phyloP scores from a whole-genome alignment of 2,797 vertebrate genomes.

The Megaceryle alcyon region DNA sequence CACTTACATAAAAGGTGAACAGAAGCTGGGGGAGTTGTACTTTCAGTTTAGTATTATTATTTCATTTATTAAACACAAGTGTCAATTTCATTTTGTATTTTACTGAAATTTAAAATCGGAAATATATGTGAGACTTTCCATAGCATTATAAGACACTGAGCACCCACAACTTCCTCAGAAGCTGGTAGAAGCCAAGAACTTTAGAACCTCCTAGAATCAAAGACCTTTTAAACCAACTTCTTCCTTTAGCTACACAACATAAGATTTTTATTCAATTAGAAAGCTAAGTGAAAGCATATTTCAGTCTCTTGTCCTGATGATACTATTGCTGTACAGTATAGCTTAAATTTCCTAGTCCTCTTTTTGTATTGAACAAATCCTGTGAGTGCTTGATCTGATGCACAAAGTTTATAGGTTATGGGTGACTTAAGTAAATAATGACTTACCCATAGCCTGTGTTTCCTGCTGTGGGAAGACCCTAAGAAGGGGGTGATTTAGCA shows the following conservation, averaged over 20 bases:
- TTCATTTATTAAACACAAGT: background rate
- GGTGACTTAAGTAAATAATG: slow-evolving; percentile 49
- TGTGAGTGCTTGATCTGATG: slow-evolving; percentile 14
- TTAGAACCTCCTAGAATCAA: background rate
- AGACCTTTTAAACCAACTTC: background rate
- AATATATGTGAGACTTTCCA: background rate
- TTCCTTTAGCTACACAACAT: background rate
- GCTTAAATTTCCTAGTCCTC: slow-evolving; percentile 28
- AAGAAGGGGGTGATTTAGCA: background rate
- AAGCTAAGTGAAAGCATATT: background rate
- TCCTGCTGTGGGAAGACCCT: background rate
- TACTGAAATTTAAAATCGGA: background rate
- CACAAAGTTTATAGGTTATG: slow-evolving; percentile 35
- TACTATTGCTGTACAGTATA: background rate
- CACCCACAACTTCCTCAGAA: background rate
- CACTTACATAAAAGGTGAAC: background rate
- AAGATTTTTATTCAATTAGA: slow-evolving; percentile 23
- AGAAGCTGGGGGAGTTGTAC: background rate
- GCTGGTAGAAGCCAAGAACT: background rate
- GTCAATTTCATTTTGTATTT: background rate
- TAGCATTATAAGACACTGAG: background rate
- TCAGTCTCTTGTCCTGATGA: slow-evolving; percentile 34
- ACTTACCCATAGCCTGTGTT: background rate
- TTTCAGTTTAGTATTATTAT: background rate
- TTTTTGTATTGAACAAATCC: slow-evolving; percentile 34